Evolutionary conservation across 2,888 invertebrate species (phyloP).

Genomic region (Cantharis nigra): DNA sequence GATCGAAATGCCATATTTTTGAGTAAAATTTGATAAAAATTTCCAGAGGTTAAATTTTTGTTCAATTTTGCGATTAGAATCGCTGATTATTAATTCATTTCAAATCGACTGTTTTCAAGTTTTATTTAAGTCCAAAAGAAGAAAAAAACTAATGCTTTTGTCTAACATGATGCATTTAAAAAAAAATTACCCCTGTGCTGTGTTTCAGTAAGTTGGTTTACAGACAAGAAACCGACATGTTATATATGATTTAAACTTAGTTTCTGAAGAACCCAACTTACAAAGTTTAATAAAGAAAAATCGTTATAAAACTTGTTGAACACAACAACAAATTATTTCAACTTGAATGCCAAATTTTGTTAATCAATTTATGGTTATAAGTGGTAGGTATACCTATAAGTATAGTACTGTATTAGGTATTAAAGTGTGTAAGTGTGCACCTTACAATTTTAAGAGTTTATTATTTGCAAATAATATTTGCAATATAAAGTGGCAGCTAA

Average conservation of each 20-base stretch:
- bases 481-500: neutral
- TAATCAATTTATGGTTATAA: neutral
- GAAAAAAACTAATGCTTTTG: neutral
- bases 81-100: neutral
- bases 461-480: neutral
- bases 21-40: neutral
- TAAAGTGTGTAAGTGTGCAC: slow-evolving; percentile 12
- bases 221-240: neutral
- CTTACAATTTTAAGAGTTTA: neutral
- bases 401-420: neutral
- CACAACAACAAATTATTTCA: neutral
- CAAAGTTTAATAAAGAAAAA: neutral
- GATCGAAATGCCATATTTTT: neutral
- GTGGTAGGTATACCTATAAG: too few species aligned
- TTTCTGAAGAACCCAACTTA: neutral
- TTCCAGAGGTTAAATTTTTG: too few species aligned
- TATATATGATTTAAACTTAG: neutral
- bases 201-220: neutral
- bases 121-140: neutral
- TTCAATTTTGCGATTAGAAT: neutral
- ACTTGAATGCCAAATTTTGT: neutral
- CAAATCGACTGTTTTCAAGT: neutral
- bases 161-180: too few species aligned
- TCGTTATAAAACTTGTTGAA: neutral
- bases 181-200: neutral